phyloP scores from a whole-genome alignment of 2,888 invertebrate genomes.

The Mycalesis mineus region DNA sequence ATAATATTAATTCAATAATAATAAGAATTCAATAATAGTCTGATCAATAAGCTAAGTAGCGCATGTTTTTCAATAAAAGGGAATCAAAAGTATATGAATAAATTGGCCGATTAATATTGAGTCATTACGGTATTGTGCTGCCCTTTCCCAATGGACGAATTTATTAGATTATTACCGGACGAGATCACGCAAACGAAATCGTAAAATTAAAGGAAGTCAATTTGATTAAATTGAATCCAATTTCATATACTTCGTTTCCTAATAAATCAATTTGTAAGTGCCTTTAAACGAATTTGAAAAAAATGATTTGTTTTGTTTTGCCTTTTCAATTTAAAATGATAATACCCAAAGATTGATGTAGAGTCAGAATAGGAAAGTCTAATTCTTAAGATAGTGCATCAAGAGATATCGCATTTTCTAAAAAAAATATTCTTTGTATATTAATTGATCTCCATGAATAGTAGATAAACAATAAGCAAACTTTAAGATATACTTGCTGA shows the following conservation, averaged over 20 bases:
- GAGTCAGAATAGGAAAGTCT: no score
- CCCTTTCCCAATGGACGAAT: conserved; percentile 68
- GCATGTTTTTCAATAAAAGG: conserved; percentile 27
- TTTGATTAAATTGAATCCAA: conserved; percentile 67
- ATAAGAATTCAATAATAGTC: not conserved
- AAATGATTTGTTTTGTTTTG: not conserved
- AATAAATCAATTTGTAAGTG: conserved; percentile 13
- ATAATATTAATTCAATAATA: no score
- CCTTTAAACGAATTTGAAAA: not conserved
- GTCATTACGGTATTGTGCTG: conserved; percentile 48
- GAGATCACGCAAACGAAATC: conserved; percentile 76
- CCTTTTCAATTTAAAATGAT: no score
- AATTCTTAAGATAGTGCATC: no score
- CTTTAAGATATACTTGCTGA: no score
- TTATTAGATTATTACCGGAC: conserved; percentile 73
- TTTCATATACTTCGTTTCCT: conserved; percentile 53
- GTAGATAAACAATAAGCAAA: no score
- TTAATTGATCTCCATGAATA: no score
- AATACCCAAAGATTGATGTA: no score
- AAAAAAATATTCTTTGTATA: no score
- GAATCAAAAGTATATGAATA: conserved; percentile 30
- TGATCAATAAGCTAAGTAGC: conserved; percentile 12
- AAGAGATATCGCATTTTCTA: no score
- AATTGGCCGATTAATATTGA: conserved; percentile 58
- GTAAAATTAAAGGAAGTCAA: conserved; percentile 74